These are phyloP conservation scores for Thymelicus lineola DNA, from an alignment of 2,888 invertebrate species.

Conservation along the genomic window DNA sequence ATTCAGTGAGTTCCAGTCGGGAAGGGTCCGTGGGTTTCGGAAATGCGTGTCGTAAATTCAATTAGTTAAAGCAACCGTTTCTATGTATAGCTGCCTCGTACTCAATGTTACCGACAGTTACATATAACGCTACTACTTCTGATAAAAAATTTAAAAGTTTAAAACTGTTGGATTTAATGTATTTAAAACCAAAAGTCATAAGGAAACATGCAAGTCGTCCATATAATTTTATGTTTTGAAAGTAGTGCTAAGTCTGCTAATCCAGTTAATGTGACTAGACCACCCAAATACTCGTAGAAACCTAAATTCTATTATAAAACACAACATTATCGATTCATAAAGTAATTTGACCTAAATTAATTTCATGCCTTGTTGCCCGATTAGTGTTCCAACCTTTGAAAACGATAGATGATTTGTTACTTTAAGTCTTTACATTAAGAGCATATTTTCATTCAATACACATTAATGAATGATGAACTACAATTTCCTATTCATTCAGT, in stretches of 20 bases:
- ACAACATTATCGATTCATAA: not conserved
- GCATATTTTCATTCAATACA: not conserved
- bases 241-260: too few relatives aligned
- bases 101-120: not conserved
- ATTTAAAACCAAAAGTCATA: too few relatives aligned
- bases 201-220: too few relatives aligned
- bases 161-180: too few relatives aligned
- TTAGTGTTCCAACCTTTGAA: not conserved
- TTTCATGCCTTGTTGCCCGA: not conserved
- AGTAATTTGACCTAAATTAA: not conserved
- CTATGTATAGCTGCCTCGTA: not conserved
- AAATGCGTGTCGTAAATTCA: not conserved
- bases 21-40: not conserved
- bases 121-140: too few relatives aligned
- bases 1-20: not conserved
- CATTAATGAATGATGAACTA: not conserved
- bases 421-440: not conserved
- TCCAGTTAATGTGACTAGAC: not conserved
- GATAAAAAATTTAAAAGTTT: too few relatives aligned
- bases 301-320: not conserved
- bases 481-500: constrained; percentile 3
- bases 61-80: not conserved
- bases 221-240: too few relatives aligned
- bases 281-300: not conserved
- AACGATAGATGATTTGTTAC: not conserved